Evolutionary conservation across 2,888 invertebrate genomes (phyloP).

Genomic region (Drosophila nr. fundita): DNA sequence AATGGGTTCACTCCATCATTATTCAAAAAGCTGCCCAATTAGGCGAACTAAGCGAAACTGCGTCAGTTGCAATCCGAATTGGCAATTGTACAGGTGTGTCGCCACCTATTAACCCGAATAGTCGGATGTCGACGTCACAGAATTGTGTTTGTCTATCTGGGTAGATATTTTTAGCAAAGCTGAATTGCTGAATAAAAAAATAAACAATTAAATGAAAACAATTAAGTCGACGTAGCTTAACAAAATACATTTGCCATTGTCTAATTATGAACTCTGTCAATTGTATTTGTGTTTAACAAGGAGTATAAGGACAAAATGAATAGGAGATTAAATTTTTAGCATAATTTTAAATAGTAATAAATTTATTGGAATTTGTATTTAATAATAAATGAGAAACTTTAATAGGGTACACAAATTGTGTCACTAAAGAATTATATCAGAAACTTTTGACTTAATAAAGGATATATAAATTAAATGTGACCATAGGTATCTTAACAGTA

Average conservation of each 20-base stretch:
- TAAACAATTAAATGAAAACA: conserved; percentile 63
- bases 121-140: conserved; percentile 34
- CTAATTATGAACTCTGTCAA: conserved; percentile 47
- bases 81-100: conserved; percentile 68
- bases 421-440: not conserved
- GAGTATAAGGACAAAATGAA: not conserved
- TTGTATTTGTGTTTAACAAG: conserved; percentile 23
- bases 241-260: conserved; percentile 61
- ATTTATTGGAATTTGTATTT: accelerated
- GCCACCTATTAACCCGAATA: conserved; percentile 1
- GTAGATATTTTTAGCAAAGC: conserved; percentile 13
- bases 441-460: not conserved
- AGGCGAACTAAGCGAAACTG: conserved; percentile 49
- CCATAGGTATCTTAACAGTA: not conserved
- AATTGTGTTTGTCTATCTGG: conserved; percentile 15
- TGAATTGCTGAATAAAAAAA: conserved; percentile 22
- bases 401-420: not conserved
- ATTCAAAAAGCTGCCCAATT: conserved; percentile 43
- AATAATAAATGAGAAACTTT: not conserved
- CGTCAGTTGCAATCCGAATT: conserved; percentile 56
- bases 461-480: not conserved
- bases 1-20: conserved; percentile 22
- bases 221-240: conserved; percentile 51
- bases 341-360: no score
- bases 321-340: not conserved